A percentile compares a stretch with the other conserved stretches of the same genome.
These are phyloP conservation scores for Olivierus martensii DNA, from an alignment of 1,140 invertebrate species.

Conservation along the genomic window DNA sequence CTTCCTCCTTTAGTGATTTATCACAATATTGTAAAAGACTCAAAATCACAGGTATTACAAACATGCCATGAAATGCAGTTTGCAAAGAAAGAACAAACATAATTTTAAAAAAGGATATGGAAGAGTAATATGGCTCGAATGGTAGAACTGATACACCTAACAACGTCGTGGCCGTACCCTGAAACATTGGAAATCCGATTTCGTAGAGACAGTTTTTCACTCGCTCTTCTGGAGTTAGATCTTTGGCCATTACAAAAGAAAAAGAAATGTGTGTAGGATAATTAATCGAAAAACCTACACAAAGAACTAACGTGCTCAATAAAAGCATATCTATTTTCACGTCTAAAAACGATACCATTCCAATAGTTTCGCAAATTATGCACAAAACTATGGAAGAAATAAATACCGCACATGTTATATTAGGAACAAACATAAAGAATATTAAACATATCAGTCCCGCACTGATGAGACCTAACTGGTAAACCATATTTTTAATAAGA, in stretches of 20 bases:
- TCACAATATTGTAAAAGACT: too few species aligned
- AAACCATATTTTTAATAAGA: constrained; percentile 72
- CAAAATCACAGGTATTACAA: too few species aligned
- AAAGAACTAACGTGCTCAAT: constrained; percentile 98
- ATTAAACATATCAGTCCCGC: constrained; percentile 89
- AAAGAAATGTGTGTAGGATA: constrained; percentile 95
- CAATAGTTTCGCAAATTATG: constrained; percentile 87
- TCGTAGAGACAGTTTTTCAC: constrained; percentile 75
- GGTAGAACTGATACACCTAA: constrained; percentile 72
- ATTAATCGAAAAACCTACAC: constrained; percentile 92
- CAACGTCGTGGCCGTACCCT: constrained; percentile 83
- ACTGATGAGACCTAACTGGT: constrained; percentile 82
- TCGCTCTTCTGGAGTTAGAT: constrained; percentile 38
- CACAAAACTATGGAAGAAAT: constrained; percentile 89
- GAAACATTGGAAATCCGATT: constrained; percentile 83
- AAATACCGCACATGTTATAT: constrained; percentile 80
- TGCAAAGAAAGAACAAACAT: constrained; percentile 60
- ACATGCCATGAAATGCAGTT: too few species aligned
- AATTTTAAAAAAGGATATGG: constrained; percentile 94
- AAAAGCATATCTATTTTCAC: constrained; percentile 92
- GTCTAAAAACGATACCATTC: constrained; percentile 89
- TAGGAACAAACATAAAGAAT: constrained; percentile 88
- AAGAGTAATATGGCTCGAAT: constrained; percentile 85
- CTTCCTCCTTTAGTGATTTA: too few species aligned
- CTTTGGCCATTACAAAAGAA: constrained; percentile 71